These are phyloP conservation scores for Aphidius ervi DNA, from an alignment of 1,140 invertebrate genomes.

Conservation along the genomic window DNA sequence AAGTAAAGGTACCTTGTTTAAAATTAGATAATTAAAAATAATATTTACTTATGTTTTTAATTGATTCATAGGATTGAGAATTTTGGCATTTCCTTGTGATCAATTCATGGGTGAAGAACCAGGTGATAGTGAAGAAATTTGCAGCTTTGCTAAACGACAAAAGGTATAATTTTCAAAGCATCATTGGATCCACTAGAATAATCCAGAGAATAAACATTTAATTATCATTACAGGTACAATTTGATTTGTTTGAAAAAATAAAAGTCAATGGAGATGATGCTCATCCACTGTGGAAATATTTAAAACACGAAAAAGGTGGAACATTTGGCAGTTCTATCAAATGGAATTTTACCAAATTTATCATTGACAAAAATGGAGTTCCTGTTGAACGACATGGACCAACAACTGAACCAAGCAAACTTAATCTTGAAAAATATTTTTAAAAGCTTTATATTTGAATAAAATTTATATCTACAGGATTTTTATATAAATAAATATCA, in stretches of 20 bases:
- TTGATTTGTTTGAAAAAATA: constrained; percentile 66
- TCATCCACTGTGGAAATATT: constrained; percentile 81
- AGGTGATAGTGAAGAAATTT: constrained; percentile 65
- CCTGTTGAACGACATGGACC: constrained; percentile 84
- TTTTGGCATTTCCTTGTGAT: constrained; percentile 93
- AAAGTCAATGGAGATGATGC: constrained; percentile 86
- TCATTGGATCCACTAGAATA: neutral
- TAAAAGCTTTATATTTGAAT: constrained; percentile 36
- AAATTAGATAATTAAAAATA: constrained; percentile 1
- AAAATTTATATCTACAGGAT: no score
- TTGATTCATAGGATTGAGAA: constrained; percentile 57
- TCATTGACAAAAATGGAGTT: constrained; percentile 83
- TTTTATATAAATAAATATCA: no score
- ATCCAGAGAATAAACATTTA: neutral
- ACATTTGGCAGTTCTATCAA: constrained; percentile 79
- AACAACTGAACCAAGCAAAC: constrained; percentile 69
- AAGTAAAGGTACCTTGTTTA: constrained; percentile 45
- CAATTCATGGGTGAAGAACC: constrained; percentile 86
- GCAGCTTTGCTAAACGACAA: constrained; percentile 66
- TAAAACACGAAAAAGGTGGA: constrained; percentile 80
- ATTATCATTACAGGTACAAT: constrained; percentile 39
- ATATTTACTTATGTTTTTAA: constrained; percentile 1
- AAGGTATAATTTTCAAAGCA: constrained; percentile 63
- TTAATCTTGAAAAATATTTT: constrained; percentile 67
- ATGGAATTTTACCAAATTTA: constrained; percentile 98